Percentiles rank a stretch among this genome's conserved stretches.
Conservation (phyloP, 2,888 invertebrate species). For the Habroteleia sp. region DNA sequence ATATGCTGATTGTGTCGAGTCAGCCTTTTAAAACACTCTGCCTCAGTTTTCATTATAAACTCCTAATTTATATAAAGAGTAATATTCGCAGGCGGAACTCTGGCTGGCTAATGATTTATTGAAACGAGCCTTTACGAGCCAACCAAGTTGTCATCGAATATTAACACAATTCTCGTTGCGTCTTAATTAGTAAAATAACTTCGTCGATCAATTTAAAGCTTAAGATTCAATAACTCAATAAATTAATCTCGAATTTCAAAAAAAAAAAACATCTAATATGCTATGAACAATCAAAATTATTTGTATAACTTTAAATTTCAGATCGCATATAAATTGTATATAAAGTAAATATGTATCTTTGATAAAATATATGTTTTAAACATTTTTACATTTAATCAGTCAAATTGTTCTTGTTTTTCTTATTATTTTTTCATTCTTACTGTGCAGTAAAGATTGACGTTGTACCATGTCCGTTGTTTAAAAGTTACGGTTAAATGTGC, state of each 20-base stretch:
- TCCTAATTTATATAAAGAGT: slow-evolving; percentile 44
- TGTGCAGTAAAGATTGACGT: neutral
- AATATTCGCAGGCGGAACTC: slow-evolving; percentile 19
- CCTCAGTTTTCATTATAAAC: slow-evolving; percentile 32
- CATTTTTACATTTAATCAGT: too few relatives aligned
- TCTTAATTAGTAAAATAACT: neutral
- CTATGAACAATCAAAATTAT: too few relatives aligned
- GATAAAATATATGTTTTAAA: too few relatives aligned
- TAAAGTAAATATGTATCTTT: too few relatives aligned
- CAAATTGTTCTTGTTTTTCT: too few relatives aligned
- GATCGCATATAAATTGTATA: too few relatives aligned
- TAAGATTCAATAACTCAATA: too few relatives aligned
- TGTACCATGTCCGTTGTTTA: neutral
- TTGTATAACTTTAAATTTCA: too few relatives aligned
- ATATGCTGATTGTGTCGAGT: slow-evolving; percentile 56
- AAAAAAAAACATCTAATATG: too few relatives aligned
- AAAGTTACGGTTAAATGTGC: neutral
- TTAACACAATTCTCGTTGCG: neutral
- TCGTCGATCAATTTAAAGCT: neutral
- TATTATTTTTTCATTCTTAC: neutral
- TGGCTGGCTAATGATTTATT: slow-evolving; percentile 32
- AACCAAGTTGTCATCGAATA: slow-evolving; percentile 1
- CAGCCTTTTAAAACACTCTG: slow-evolving; percentile 48
- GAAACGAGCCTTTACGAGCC: slow-evolving; percentile 16
- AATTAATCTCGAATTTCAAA: too few relatives aligned